Base-by-base conservation (phyloP, 2,113 vertebrate genomes). In the Limnothrissa miodon region DNA sequence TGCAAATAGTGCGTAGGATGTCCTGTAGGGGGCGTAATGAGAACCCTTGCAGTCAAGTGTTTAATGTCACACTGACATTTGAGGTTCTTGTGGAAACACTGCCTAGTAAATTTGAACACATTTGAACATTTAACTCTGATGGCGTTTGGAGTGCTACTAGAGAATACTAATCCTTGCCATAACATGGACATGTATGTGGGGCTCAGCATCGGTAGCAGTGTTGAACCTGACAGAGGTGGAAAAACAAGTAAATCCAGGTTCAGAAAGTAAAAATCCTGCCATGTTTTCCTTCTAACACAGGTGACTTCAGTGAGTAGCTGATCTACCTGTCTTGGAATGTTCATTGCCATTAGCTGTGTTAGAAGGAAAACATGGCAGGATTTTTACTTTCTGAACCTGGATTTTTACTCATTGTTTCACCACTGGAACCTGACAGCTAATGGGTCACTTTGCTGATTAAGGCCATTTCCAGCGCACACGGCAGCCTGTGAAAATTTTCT, bases 31-130 rank as follows among this genome's bases (percentile, higher is more conserved):
- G 5, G 11, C 25, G 10, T 74, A 74, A 17, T 11, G 29, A 13
- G 33, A 36, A 29, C 66, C 15, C 11, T 74, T 74, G 66, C 66
- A 39, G 66, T 74, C 66, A 74, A 74, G 66, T 74, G 66, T 36
- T 62, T 33, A 36, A 29, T 25, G 59, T 10, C 66, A 74, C 66
- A 74, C 36, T 74, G 66, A 13, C 33, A 74, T 74, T 62, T 62
- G 2, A 62, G n/a, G 11, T 62, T 6, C 21, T 25, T 66, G 1
- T 39, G 66, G 29, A 74, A 74, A 62, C 10, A 13, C 66, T 36
- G 66, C 5, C 11, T 17, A 74, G 15, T 39, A 74, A 74, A 36
- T 74, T 0, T 17, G 10, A n/a, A n/a, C n/a, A 74, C 33, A 11
- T 74, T 33, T 36, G 10, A 36, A 15, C 36, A 36, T 74, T 74